Percentiles rank a stretch among this genome's conserved stretches.
These are phyloP conservation scores for Spilarctia lutea DNA, from an alignment of 2,888 invertebrate genomes.

Conservation along the genomic window DNA sequence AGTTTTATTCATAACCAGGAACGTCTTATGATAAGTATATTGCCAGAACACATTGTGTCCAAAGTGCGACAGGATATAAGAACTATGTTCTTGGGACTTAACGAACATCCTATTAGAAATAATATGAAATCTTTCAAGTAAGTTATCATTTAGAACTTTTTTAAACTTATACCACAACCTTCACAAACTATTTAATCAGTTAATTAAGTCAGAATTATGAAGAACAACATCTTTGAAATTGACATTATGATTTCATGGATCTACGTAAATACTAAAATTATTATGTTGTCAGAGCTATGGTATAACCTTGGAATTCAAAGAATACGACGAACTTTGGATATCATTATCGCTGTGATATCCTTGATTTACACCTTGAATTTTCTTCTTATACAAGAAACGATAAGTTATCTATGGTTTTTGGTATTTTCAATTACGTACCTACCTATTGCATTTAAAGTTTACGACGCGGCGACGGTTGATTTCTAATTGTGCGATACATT, in stretches of 20 bases:
- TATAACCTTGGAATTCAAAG: not conserved
- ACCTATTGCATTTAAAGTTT: not conserved
- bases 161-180: not conserved
- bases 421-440: not conserved
- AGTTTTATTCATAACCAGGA: constrained; percentile 85
- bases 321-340: not conserved
- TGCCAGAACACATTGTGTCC: constrained; percentile 94
- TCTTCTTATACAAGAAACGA: not conserved
- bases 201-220: too few species aligned
- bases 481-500: not conserved
- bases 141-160: constrained; percentile 31
- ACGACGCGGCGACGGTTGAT: not conserved
- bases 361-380: not conserved
- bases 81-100: constrained; percentile 84
- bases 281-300: not conserved
- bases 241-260: not conserved
- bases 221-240: not conserved
- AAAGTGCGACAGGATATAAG: constrained; percentile 87
- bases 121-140: constrained; percentile 80
- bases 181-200: not conserved
- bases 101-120: constrained; percentile 71
- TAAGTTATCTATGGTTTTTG: not conserved
- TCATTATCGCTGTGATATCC: not conserved
- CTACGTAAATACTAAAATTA: not conserved
- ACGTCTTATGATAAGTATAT: constrained; percentile 93